Conservation (phyloP, 2,113 vertebrate genomes). For the Misgurnus mizolepis region DNA sequence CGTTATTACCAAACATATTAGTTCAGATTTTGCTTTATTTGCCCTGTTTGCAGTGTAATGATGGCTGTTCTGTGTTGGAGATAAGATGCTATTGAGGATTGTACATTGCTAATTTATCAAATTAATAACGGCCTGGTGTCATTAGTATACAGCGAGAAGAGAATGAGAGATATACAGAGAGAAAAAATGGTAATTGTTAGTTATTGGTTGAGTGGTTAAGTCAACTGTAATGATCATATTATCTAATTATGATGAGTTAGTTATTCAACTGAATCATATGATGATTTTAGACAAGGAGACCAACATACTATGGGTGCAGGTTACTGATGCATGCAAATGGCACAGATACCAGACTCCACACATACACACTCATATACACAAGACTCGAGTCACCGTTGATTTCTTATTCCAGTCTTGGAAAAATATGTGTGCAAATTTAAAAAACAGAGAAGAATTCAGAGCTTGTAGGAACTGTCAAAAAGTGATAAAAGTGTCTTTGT, state of each 20-base stretch:
- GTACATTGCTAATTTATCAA: too few species aligned
- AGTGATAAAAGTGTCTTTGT: constrained; percentile 16
- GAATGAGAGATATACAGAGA: not conserved
- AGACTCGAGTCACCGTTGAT: not conserved
- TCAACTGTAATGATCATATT: not conserved
- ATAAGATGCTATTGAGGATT: too few species aligned
- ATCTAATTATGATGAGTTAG: not conserved
- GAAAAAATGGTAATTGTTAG: not conserved
- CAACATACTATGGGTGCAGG: constrained; percentile 28
- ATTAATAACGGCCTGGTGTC: too few species aligned
- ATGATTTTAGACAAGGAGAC: constrained; percentile 8
- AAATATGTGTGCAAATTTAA: not conserved
- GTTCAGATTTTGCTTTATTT: too few species aligned
- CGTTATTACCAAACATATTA: too few species aligned
- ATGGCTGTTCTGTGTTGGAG: too few species aligned
- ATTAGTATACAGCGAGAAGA: not conserved
- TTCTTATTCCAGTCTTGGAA: not conserved
- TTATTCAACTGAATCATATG: constrained; percentile 8
- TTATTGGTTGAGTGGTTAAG: not conserved
- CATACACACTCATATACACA: not conserved
- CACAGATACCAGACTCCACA: not conserved
- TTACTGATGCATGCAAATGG: constrained; percentile 33
- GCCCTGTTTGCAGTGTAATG: too few species aligned
- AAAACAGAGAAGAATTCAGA: not conserved
- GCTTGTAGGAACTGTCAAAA: not conserved